Evolutionary conservation across 1,140 invertebrate species (phyloP).

Genomic region (Hyles euphorbiae): DNA sequence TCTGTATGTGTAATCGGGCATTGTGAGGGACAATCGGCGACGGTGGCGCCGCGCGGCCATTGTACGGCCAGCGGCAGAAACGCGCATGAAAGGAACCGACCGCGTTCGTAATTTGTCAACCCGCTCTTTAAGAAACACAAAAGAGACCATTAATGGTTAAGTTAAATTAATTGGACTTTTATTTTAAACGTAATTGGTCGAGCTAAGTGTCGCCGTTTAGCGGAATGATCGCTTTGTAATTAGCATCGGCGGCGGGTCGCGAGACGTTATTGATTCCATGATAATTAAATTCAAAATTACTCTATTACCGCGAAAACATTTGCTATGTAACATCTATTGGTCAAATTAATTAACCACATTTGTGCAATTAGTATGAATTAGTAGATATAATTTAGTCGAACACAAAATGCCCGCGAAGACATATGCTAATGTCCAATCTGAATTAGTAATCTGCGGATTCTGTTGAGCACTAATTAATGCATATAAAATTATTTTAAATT

Average conservation of each 20-base stretch:
- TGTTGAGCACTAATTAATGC: too few species aligned
- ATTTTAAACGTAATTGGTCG: conserved; percentile 47
- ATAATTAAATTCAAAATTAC: too few species aligned
- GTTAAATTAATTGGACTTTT: conserved; percentile 58
- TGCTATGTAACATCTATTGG: too few species aligned
- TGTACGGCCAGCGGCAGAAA: conserved; percentile 29
- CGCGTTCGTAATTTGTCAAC: conserved; percentile 60
- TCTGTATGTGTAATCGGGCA: conserved; percentile 57
- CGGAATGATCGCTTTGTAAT: background rate
- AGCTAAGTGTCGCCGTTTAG: conserved; percentile 15
- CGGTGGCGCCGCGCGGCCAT: conserved; percentile 38
- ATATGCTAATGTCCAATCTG: too few species aligned
- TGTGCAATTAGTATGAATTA: too few species aligned
- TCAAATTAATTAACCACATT: too few species aligned
- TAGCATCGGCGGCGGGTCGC: too few species aligned
- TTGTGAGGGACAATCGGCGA: conserved; percentile 53
- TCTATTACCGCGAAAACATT: too few species aligned
- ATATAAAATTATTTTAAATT: too few species aligned
- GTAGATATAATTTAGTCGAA: too few species aligned
- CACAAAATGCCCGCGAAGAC: too few species aligned
- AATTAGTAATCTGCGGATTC: too few species aligned
- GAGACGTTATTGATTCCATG: background rate
- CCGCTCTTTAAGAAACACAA: conserved; percentile 42
- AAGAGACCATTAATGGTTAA: conserved; percentile 48
- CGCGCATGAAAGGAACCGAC: conserved; percentile 40